Evolutionary conservation across 2,888 invertebrate species (phyloP).

Genomic region (Drosophila testacea): DNA sequence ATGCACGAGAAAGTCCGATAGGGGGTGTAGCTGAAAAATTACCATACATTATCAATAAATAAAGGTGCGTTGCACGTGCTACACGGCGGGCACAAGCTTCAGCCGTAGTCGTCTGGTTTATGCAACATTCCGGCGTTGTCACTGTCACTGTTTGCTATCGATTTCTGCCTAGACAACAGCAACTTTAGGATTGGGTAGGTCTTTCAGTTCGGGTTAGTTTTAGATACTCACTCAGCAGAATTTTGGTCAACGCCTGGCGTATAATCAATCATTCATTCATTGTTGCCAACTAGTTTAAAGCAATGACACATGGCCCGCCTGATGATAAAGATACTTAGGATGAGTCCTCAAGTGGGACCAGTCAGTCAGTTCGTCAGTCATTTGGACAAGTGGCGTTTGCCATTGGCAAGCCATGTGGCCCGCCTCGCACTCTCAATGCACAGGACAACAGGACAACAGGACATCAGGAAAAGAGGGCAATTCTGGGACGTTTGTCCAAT

Average conservation of each 20-base stretch:
- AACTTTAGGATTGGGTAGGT: neutral
- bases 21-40: slow-evolving; percentile 6
- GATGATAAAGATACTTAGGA: slow-evolving; percentile 22
- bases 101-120: neutral
- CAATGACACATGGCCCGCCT: slow-evolving; percentile 50
- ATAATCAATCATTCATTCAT: slow-evolving; percentile 75
- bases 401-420: slow-evolving; percentile 18
- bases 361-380: slow-evolving; percentile 37
- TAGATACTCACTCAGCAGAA: slow-evolving; percentile 10
- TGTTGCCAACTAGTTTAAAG: slow-evolving; percentile 63
- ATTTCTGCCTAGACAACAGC: slow-evolving; percentile 25
- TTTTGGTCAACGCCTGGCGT: slow-evolving; percentile 19
- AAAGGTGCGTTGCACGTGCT: slow-evolving; percentile 31
- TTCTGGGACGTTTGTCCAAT: neutral
- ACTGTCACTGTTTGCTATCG: slow-evolving; percentile 21
- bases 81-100: neutral
- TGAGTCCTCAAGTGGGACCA: slow-evolving; percentile 30
- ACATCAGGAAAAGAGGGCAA: neutral
- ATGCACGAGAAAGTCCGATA: neutral
- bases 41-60: slow-evolving; percentile 27
- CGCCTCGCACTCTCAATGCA: neutral
- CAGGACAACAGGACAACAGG: neutral
- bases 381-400: slow-evolving; percentile 41
- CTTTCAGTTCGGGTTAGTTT: slow-evolving; percentile 1
- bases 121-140: slow-evolving; percentile 7